Base-by-base conservation (phyloP, 2,888 invertebrate genomes). In the Podotricha telesiphe region DNA sequence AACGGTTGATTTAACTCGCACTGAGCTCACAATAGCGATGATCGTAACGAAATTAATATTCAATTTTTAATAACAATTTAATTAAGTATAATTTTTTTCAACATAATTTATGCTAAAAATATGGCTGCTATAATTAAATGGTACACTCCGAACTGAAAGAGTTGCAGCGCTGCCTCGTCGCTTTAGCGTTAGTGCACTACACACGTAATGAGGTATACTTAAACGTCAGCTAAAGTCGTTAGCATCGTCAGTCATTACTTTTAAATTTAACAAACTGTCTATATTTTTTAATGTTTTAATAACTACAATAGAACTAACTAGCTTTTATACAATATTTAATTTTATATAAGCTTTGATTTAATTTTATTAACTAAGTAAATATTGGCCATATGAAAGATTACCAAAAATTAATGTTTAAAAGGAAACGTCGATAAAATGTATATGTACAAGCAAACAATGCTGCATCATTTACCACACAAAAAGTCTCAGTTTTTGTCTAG, bases 151-250 rank as follows among this genome's bases (percentile, higher is more conserved):
- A 37, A 37, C 47, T 42, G 45, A 56, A 63, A 65, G 58, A 56
- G 19, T 67, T 47, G 28, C 48, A 58, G 50, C 37, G 64, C 48
- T 63, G 37, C 37, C 55, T 42, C 50, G 56, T 50, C 61, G 56
- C 67, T 65, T 56, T 40, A 45, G 58, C 67, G 48, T 67, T 66
- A 61, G 69, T 20, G 67, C 67, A 65, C 69, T 62, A 69, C 66
- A 69, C 59, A 48, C 37, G 50, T 61, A 69, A 62, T 55, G 59
- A 48, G 62, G 62, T 61, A 19, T 55, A 69, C 66, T 62, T 62
- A 45, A 55, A 53, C 59, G 53, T 65, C 64, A 59, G 51, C 34
- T 59, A 34, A 68, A 48, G 63, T 67, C 40, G 67, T 63, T 68
- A 55, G 63, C 50, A 11, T 50, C 50, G 22, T 63, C 50, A 48